Evolutionary conservation across 2,888 invertebrate species (phyloP).

Genomic region (Thereva unica): DNA sequence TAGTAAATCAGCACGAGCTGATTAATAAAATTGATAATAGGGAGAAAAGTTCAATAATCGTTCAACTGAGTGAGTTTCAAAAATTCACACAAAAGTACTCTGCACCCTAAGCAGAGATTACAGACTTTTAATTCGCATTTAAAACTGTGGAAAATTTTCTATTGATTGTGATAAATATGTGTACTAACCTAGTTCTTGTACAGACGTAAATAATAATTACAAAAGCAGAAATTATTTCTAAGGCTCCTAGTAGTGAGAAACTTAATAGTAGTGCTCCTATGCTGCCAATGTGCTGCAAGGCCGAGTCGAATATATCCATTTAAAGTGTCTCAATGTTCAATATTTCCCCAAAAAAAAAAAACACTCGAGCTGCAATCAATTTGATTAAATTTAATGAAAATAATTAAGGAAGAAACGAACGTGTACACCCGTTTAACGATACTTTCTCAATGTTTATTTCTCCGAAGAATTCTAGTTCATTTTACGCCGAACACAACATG

Average conservation of each 20-base stretch:
- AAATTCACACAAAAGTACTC: too few relatives aligned
- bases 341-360: neutral
- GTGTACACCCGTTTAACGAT: conserved; percentile 19
- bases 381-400: conserved; percentile 6
- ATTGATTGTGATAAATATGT: neutral
- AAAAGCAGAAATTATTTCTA: conserved; percentile 54
- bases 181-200: conserved; percentile 54
- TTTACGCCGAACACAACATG: conserved; percentile 13
- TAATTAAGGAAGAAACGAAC: conserved; percentile 2
- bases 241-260: conserved; percentile 53
- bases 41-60: conserved; percentile 8
- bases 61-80: neutral
- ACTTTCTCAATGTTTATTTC: conserved; percentile 17
- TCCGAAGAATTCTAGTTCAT: conserved; percentile 19
- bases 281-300: conserved; percentile 2
- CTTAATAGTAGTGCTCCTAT: conserved; percentile 46
- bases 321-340: neutral
- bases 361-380: conserved; percentile 8
- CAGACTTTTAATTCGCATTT: too few relatives aligned
- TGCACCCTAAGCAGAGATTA: too few relatives aligned
- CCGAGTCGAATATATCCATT: conserved; percentile 24
- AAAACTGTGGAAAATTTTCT: too few relatives aligned
- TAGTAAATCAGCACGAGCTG: too few relatives aligned
- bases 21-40: neutral
- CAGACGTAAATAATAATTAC: conserved; percentile 55